Base-by-base conservation (phyloP, 2,797 vertebrate species). In the Scomberomorus guttatus region DNA sequence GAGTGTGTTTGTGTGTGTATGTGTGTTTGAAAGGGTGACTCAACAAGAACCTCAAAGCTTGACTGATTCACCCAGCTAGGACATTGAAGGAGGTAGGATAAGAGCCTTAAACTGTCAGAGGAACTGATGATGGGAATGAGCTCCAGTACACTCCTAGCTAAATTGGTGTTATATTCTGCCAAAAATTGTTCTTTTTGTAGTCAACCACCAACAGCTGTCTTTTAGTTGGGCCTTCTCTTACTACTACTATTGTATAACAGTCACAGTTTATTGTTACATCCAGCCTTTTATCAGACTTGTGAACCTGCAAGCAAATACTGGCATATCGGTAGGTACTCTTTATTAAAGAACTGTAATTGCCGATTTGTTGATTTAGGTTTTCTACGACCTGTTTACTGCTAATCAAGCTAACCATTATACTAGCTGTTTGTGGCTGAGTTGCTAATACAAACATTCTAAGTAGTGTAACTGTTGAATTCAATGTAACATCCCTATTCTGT, bases 31-130 rank as follows among this genome's bases (percentile, higher is more conserved):
- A 44, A 48, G 54, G 14, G 56, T 84, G 79, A 81, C 72, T 79
- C 81, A 87, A 77, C 72, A 73, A 66, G 70, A 86, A 65, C 54
- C 80, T 59, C 70, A 58, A 77, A 57, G 65, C 73, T 61, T 59
- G 46, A 25, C 56, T 74, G 69, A 55, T 63, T 79, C 67, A 59
- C 39, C 25, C 39, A 20, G 44, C 51, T 22, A 25, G 55, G 50
- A 66, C 20, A 27, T 12, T 50, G 50, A 70, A 48, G 67, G 39
- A 51, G 50, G 62, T 2, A 2, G 29, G 58, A 79, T 72, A 62
- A 77, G 20, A 62, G 60, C 60, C 68, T 66, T 84, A 67, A 56
- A 63, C 60, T 71, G 80, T 50, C 75, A 72, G 61, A 46, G 42
- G 50, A 64, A 58, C 17, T 37, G 60, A 64, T 44, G 50, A 72